phyloP scores from a whole-genome alignment of 2,113 vertebrate genomes.

The Mobula hypostoma region DNA sequence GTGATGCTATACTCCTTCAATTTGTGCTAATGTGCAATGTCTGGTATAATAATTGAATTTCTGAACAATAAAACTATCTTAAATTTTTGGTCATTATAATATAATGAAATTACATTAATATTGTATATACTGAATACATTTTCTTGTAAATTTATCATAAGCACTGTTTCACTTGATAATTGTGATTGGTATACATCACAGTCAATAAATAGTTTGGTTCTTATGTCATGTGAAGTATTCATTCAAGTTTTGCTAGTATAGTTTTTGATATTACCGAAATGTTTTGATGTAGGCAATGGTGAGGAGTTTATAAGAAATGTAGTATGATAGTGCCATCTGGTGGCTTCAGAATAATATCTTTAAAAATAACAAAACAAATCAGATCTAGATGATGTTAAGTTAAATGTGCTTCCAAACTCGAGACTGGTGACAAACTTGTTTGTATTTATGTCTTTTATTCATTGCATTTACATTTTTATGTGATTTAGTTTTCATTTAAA shows the following conservation, averaged over 20 bases:
- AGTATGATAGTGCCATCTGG: constrained; percentile 23
- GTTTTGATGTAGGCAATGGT: background rate
- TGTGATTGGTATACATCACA: background rate
- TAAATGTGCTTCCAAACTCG: background rate
- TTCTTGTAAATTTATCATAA: background rate
- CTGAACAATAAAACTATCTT: background rate
- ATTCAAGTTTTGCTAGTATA: background rate
- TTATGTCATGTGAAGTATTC: background rate
- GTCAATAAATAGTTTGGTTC: background rate
- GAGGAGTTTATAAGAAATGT: background rate
- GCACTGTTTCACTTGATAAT: background rate
- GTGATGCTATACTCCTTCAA: background rate
- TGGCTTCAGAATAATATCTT: background rate
- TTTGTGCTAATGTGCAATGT: background rate
- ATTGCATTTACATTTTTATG: no score
- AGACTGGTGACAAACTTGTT: no score
- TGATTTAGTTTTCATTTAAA: no score
- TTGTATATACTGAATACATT: background rate
- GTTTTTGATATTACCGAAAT: background rate
- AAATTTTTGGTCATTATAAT: no score
- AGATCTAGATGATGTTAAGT: background rate
- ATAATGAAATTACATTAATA: no score
- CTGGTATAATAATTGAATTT: background rate
- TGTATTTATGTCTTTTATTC: no score
- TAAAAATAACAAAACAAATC: background rate